Conservation (phyloP, 2,888 invertebrate genomes). For the Plebejus argus region DNA sequence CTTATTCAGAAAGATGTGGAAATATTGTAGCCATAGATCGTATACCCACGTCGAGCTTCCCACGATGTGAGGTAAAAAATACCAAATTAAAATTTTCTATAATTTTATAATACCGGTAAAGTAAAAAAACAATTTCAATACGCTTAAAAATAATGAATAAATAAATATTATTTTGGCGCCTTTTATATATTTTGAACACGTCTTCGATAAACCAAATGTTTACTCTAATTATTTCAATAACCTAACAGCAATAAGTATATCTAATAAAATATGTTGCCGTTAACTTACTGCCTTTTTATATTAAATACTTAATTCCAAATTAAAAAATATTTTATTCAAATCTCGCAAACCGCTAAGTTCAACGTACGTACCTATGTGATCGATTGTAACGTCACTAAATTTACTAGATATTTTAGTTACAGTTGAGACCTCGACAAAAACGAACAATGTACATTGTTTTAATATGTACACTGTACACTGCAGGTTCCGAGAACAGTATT, state of each 20-base stretch:
- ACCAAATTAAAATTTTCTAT: too few relatives aligned
- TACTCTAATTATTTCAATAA: too few relatives aligned
- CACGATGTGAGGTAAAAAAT: too few relatives aligned
- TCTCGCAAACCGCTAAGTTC: neutral
- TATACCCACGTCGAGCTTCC: too few relatives aligned
- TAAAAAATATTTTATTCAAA: neutral
- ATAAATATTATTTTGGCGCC: too few relatives aligned
- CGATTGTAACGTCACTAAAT: constrained; percentile 6
- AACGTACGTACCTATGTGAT: neutral
- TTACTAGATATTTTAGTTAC: constrained; percentile 24
- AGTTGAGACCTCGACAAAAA: constrained; percentile 28
- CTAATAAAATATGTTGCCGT: neutral
- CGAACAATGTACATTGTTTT: constrained; percentile 35
- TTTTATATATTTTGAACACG: too few relatives aligned
- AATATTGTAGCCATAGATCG: neutral
- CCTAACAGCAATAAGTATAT: too few relatives aligned
- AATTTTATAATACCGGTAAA: too few relatives aligned
- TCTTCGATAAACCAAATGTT: too few relatives aligned
- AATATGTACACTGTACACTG: constrained; percentile 28
- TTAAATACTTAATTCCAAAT: neutral
- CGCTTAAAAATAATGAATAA: too few relatives aligned
- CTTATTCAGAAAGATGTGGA: neutral
- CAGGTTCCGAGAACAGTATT: constrained; percentile 32
- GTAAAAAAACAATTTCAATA: too few relatives aligned
- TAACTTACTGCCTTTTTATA: neutral